phyloP scores from a whole-genome alignment of 30 jellyfish, hydroid and myxozoan species.

The Hydractinia echinata region DNA sequence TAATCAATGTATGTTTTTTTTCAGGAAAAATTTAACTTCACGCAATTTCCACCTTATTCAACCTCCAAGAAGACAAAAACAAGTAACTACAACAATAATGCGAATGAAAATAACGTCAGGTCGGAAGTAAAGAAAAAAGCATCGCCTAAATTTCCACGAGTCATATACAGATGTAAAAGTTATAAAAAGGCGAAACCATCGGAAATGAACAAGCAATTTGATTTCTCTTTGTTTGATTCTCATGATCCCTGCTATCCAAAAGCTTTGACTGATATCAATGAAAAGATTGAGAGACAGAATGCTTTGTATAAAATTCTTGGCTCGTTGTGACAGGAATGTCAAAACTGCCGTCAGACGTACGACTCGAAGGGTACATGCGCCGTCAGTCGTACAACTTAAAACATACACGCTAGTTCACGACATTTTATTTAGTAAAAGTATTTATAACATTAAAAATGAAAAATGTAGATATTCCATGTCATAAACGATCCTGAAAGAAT shows the following conservation, averaged over 20 bases:
- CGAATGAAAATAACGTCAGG: background rate
- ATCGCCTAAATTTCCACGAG: background rate
- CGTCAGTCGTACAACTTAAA: too few relatives aligned
- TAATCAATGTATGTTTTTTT: too few relatives aligned
- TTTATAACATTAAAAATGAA: too few relatives aligned
- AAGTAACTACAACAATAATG: background rate
- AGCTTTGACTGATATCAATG: constrained; percentile 5
- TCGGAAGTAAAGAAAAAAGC: background rate
- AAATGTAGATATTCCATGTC: too few relatives aligned
- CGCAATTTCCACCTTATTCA: background rate
- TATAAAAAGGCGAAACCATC: constrained; percentile 9
- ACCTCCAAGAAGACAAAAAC: background rate
- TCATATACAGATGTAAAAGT: constrained; percentile 16
- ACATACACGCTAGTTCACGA: too few relatives aligned
- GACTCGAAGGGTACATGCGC: too few relatives aligned
- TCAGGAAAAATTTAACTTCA: too few relatives aligned
- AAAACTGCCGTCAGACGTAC: too few relatives aligned
- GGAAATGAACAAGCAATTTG: background rate
- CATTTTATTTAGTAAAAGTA: too few relatives aligned
- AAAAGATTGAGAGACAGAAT: background rate
- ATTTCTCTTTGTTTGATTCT: constrained; percentile 4
- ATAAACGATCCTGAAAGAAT: too few relatives aligned
- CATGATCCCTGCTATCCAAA: constrained; percentile 7
- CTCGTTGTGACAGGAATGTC: background rate
- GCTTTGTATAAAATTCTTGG: background rate